Evolutionary conservation across 2,113 vertebrate genomes (phyloP).

Genomic region (Polyodon spathula): DNA sequence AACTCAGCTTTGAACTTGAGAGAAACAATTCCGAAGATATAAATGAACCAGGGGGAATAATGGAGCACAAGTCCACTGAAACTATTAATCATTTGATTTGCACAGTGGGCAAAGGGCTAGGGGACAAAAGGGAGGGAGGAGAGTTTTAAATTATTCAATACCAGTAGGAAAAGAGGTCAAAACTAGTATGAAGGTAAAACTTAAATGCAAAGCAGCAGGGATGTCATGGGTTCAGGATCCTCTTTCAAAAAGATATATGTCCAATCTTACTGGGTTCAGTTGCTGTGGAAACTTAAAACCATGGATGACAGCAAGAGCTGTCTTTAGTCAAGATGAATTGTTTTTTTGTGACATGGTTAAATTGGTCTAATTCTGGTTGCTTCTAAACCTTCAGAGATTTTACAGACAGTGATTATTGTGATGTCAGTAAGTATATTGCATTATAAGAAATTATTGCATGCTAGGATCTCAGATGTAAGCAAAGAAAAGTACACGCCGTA

Average conservation of each 20-base stretch:
- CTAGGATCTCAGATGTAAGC: no score
- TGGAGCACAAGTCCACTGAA: conserved; percentile 17
- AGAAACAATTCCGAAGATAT: conserved; percentile 21
- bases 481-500: no score
- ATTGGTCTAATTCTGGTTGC: conserved; percentile 16
- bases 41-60: conserved; percentile 15
- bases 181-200: conserved; percentile 42
- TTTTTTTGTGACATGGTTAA: conserved; percentile 32
- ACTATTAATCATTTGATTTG: conserved; percentile 32
- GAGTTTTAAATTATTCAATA: conserved; percentile 27
- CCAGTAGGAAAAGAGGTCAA: conserved; percentile 31
- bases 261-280: conserved; percentile 39
- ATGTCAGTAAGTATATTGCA: no score
- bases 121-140: conserved; percentile 29
- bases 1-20: conserved; percentile 22
- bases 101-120: conserved; percentile 8
- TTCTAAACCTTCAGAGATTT: background rate
- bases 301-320: conserved; percentile 48
- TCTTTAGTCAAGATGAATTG: conserved; percentile 56
- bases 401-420: no score
- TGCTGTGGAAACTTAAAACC: conserved; percentile 61
- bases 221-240: conserved; percentile 28
- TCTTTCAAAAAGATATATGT: conserved; percentile 46
- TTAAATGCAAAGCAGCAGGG: conserved; percentile 54
- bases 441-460: no score